A percentile compares a stretch with the other conserved stretches of the same genome.
phyloP scores from a whole-genome alignment of 2,888 invertebrate species.

The Aspidiotus destructor region DNA sequence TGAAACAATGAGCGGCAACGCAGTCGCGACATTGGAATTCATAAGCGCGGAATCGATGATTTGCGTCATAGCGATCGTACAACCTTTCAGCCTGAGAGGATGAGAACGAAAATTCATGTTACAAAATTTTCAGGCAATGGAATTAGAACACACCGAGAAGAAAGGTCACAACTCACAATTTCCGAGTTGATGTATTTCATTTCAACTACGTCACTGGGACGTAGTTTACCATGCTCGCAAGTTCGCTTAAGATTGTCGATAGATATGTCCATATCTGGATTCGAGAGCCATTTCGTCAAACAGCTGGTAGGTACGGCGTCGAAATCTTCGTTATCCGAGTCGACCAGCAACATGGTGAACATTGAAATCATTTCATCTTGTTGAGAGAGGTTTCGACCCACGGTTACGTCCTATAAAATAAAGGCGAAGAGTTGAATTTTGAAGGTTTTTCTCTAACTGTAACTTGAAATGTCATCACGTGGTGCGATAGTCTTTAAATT shows the following conservation, averaged over 20 bases:
- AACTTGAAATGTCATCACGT: too few species aligned
- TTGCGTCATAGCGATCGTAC: slow-evolving; percentile 45
- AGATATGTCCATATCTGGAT: slow-evolving; percentile 40
- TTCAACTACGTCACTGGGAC: slow-evolving; percentile 44
- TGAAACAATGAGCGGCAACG: slow-evolving; percentile 45
- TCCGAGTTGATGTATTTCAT: slow-evolving; percentile 44
- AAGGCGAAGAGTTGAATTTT: not conserved
- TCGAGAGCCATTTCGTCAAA: slow-evolving; percentile 47
- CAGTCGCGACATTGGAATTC: slow-evolving; percentile 44
- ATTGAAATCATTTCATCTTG: slow-evolving; percentile 20
- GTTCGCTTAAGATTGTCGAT: slow-evolving; percentile 45
- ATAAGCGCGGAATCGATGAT: slow-evolving; percentile 43
- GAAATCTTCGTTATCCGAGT: slow-evolving; percentile 38
- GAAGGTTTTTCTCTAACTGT: too few species aligned
- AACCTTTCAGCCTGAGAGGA: slow-evolving; percentile 42
- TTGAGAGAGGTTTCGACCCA: slow-evolving; percentile 3
- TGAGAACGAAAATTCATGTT: slow-evolving; percentile 8
- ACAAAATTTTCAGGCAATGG: not conserved
- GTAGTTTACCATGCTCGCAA: slow-evolving; percentile 46
- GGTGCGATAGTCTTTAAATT: too few species aligned
- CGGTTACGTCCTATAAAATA: slow-evolving; percentile 12
- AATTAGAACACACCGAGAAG: not conserved
- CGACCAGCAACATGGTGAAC: slow-evolving; percentile 22
- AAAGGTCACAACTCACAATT: slow-evolving; percentile 39
- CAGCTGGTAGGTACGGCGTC: slow-evolving; percentile 49